phyloP scores from a whole-genome alignment of 2,113 vertebrate genomes.

The Pomatostomus ruficeps region DNA sequence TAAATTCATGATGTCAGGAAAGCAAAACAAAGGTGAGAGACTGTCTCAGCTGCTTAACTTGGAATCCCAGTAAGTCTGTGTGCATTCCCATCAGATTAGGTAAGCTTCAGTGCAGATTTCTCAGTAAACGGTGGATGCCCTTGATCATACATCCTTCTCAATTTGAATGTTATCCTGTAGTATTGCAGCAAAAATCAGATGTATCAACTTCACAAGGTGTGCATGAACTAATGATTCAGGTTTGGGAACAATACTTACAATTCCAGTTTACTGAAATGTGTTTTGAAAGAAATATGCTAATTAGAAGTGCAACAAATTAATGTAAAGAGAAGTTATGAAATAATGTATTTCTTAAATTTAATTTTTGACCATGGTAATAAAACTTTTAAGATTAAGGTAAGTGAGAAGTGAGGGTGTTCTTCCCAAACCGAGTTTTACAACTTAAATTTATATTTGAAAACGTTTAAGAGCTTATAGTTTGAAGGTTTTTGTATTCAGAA shows the following conservation, averaged over 20 bases:
- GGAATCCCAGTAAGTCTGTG: neutral
- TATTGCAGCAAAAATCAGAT: neutral
- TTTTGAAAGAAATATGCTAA: neutral
- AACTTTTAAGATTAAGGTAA: neutral
- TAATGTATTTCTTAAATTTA: neutral
- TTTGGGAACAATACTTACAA: neutral
- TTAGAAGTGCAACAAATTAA: neutral
- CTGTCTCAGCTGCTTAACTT: neutral
- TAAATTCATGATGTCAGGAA: neutral
- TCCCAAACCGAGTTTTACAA: neutral
- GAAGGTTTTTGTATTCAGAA: neutral
- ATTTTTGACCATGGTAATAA: neutral
- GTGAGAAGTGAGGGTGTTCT: neutral
- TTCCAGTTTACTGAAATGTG: neutral
- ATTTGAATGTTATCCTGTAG: neutral
- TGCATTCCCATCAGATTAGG: neutral
- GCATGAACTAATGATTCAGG: neutral
- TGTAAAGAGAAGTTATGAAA: neutral
- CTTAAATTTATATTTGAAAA: neutral
- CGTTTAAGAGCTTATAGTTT: neutral
- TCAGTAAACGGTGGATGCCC: neutral
- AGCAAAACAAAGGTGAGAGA: neutral
- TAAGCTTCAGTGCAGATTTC: neutral
- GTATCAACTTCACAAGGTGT: neutral
- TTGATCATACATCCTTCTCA: neutral